Base-by-base conservation (phyloP, 1,140 invertebrate genomes). In the Drosophila lowei region DNA sequence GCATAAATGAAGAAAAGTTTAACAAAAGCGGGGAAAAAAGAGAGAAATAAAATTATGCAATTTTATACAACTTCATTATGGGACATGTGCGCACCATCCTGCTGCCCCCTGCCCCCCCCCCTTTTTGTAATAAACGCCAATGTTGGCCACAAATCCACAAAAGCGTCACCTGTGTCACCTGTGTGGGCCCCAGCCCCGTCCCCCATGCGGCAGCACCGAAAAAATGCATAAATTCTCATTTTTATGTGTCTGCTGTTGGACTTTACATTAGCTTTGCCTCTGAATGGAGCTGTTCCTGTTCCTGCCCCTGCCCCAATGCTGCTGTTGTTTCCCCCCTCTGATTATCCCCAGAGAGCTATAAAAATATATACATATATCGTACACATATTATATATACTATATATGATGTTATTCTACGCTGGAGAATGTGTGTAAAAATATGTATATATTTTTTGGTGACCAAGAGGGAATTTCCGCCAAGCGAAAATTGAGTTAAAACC, bases 241-340 rank as follows among this genome's bases (percentile, higher is more conserved):
- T 84, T 85, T 86, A 85, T 86, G 80, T 86, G 81, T 86, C 81
- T 85, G 81, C 60, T 38, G 81, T 74, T 70, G 81, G 81, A 86
- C 77, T 85, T 86, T 85, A 85, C 77, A 86, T 85, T 85, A 86
- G 80, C 77, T 79, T 38, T 72, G 55, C 52, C 16, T 44, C 42
- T 42, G 52, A 0, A 11, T 38, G 34, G 11, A 1, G 9, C 44
- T 79, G 59, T 44, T 64, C 47, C 21, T 67, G 46, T 2, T 28
- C 21, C 9, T 53, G 59, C 47, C 11, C 43, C 42, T 44, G 46
- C 47, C 18, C 18, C 18, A 18, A 18, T 79, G 55, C 44, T 70
- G 46, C 2, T 42, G 34, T 8, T 52, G 41, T 6, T 46, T 25
- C 42, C 47, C 42, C 25, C 34, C 65, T 55, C 64, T 84, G 80